A percentile compares a stretch with the other conserved stretches of the same genome.
Evolutionary conservation across 1,140 invertebrate genomes (phyloP).

Genomic region (Trichonephila clavata): DNA sequence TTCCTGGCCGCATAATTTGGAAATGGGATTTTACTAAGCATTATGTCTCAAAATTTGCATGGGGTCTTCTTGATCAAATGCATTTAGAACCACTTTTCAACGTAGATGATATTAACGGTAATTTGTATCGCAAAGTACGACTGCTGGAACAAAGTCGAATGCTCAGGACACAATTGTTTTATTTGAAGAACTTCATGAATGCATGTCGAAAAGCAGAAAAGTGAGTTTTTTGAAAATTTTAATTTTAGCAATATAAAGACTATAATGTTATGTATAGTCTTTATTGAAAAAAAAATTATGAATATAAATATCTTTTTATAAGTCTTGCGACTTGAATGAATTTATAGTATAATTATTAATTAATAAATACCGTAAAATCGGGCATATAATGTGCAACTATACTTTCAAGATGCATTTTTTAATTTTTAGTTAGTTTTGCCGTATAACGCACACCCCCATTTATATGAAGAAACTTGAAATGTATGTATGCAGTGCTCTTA

Average conservation of each 20-base stretch:
- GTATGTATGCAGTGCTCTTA: no score
- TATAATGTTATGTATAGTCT: no score
- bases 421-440: no score
- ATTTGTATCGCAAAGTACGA: constrained; percentile 85
- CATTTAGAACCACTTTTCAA: constrained; percentile 89
- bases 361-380: no score
- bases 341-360: no score
- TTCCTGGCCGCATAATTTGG: constrained; percentile 89
- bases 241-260: background rate
- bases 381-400: no score
- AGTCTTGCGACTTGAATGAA: no score
- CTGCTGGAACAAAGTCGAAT: constrained; percentile 85
- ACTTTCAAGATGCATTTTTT: no score
- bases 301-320: no score
- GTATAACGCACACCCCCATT: no score
- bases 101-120: constrained; percentile 87
- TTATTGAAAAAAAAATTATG: no score
- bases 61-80: constrained; percentile 89
- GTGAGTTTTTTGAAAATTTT: constrained; percentile 81
- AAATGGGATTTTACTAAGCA: constrained; percentile 87
- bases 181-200: constrained; percentile 86
- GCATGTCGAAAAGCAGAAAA: constrained; percentile 85
- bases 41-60: constrained; percentile 90
- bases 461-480: no score
- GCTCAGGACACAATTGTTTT: constrained; percentile 85